Evolutionary conservation across 2,888 invertebrate species (phyloP).

Genomic region (Ochropleura leucogaster): DNA sequence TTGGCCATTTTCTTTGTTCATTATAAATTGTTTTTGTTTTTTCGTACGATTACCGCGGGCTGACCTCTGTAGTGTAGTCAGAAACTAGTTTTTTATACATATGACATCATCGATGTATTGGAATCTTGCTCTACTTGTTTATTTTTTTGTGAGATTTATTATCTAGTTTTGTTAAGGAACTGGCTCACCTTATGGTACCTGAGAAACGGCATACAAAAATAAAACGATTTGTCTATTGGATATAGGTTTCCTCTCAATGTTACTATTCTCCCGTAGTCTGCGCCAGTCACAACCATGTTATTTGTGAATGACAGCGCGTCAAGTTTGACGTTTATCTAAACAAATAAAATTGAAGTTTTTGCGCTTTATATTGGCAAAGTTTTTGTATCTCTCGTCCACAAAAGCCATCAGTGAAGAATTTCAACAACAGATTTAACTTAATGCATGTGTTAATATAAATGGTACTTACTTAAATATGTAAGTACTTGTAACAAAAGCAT

Average conservation of each 20-base stretch:
- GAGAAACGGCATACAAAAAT: not conserved
- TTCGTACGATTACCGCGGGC: not conserved
- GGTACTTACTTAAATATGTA: no score
- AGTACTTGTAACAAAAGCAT: no score
- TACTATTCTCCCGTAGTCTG: not conserved
- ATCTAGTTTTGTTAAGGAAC: not conserved
- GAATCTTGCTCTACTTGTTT: conserved; percentile 38
- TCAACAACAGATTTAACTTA: no score
- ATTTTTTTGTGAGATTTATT: conserved; percentile 27
- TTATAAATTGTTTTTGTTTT: conserved; percentile 15
- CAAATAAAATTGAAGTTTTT: no score
- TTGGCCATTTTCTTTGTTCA: not conserved
- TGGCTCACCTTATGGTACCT: not conserved
- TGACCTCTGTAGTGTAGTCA: conserved; percentile 18
- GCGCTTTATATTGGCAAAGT: no score
- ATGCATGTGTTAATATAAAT: no score
- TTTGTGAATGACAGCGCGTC: not conserved
- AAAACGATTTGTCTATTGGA: not conserved
- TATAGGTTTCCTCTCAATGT: not conserved
- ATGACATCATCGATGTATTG: conserved; percentile 23
- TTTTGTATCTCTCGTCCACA: no score
- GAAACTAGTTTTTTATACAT: conserved; percentile 24
- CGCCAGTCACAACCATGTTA: not conserved
- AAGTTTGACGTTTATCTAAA: no score
- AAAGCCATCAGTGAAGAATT: no score